Evolutionary conservation across 2,797 vertebrate species (phyloP), one percentile per base, ranked within the genome.

Genomic region (Myotis findleyi): DNA sequence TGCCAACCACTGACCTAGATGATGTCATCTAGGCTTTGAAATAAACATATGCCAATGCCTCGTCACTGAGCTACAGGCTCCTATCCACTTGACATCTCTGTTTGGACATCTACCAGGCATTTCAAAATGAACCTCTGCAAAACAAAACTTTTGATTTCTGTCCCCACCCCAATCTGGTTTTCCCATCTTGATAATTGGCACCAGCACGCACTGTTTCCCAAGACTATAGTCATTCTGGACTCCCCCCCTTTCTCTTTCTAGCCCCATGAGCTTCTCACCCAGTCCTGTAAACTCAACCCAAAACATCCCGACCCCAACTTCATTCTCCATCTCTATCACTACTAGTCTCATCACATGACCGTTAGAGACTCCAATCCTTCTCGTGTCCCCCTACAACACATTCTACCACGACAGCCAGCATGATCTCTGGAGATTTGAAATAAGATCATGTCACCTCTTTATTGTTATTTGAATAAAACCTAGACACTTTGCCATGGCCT

Each of bases 101-200:
- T 57, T 72, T 80, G 82, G 36, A 11, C 66, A 55, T 62, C 75
- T 84, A 76, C 47, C 47, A 80, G 71, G 11, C 33, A 17, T 77
- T 93, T 88, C 62, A 20, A 66, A 41, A 68, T 80, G 12, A 77
- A 59, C 66, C 33, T 0, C 14, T 66, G 87, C 73, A 76, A 95
- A 38, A 72, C 23, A 69, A 36, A 93, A 81, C 87, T 95, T 93
- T 84, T 38, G 3, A 59, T 91, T 94, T 93, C 88, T 93, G 73
- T 92, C 79, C 71, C 71, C 82, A 89, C 92, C 73, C 75, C 53
- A 72, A n/a, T 27, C 89, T 72, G 81, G 44, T 64, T 88, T 88
- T 81, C 69, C 47, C 12, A n/a, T 71, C 71, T 62, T 81, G 27
- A 76, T 85, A 87, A 57, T 17, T 7, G 55, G 11, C 66, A 69